Percentiles rank a stretch among this genome's conserved stretches.
phyloP scores from a whole-genome alignment of 2,797 vertebrate species.

The Gastrophryne carolinensis region DNA sequence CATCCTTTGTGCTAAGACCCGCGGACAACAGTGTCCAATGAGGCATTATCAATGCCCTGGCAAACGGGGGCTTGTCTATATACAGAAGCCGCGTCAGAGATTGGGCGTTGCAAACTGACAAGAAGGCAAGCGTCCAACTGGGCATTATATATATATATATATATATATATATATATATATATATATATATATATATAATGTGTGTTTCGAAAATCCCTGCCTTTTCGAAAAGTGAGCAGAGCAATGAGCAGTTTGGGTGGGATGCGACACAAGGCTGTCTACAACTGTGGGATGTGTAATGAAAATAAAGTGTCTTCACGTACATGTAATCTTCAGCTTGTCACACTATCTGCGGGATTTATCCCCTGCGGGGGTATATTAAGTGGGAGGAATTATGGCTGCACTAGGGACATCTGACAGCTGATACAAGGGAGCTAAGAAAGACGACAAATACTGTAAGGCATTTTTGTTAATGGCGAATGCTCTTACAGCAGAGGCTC shows the following conservation, averaged over 20 bases:
- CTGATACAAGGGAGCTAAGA: constrained; percentile 15
- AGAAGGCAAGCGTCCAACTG: too few species aligned
- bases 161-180: neutral
- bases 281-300: constrained; percentile 17
- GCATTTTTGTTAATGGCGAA: constrained; percentile 2
- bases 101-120: too few species aligned
- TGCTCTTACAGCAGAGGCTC: constrained; percentile 1
- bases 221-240: neutral
- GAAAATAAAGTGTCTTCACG: constrained; percentile 41
- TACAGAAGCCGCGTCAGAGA: too few species aligned
- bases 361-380: constrained; percentile 29
- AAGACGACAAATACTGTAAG: constrained; percentile 11
- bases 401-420: constrained; percentile 34
- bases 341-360: constrained; percentile 37
- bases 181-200: neutral
- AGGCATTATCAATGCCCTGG: too few species aligned
- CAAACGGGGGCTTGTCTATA: too few species aligned
- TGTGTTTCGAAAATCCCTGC: neutral
- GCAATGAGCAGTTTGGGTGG: constrained; percentile 12
- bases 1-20: too few species aligned
- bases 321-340: constrained; percentile 34
- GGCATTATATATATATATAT: neutral
- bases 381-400: constrained; percentile 36
- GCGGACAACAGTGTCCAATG: too few species aligned
- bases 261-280: constrained; percentile 21